Evolutionary conservation across 2,797 vertebrate species (phyloP), one percentile per base, ranked within the genome.

Genomic region (Ceryle rudis): DNA sequence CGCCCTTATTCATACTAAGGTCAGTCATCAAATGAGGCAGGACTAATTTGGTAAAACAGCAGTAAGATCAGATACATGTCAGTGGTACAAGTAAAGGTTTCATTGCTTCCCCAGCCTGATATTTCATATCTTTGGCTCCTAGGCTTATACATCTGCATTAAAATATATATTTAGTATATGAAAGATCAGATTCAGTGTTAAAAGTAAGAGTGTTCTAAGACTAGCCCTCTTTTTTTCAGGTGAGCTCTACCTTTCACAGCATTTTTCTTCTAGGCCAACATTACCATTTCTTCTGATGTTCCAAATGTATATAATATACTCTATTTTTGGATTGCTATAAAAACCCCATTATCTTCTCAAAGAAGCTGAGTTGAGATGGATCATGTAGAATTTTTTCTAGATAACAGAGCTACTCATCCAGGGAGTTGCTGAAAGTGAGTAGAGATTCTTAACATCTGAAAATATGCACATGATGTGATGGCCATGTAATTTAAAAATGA

Each of bases 381-480:
- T 57, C 6, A 22, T 49, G 11, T 0, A 60, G 57, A 87, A 74
- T 85, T 95, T 73, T 33, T 89, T 70, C 33, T 22, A 18, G 19
- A 58, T 82, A 55, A 20, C 42, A 60, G 39, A 87, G 26, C 41
- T 73, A 49, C 46, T 84, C n/a, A 57, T n/a, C 14, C 58, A 78
- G 33, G 6, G 9, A 69, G 41, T 7, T 90, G 29, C 11, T 54
- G 51, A 29, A 89, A 81, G 16, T 35, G 7, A 49, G 42, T 25
- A 57, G 33, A 67, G 33, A n/a, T 71, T 25, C 67, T 61, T 42
- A 54, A 46, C 81, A 74, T 20, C 2, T 39, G 55, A 74, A 87
- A 82, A 51, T 5, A 18, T 19, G 21, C 5, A 4, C 0, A 1
- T n/a, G 13, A 26, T 28, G 6, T 51, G n/a, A 51, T 79, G 13